Evolutionary conservation across 2,888 invertebrate genomes (phyloP), one percentile per base, ranked within the genome.

Genomic region (Trichopoda pennipes): DNA sequence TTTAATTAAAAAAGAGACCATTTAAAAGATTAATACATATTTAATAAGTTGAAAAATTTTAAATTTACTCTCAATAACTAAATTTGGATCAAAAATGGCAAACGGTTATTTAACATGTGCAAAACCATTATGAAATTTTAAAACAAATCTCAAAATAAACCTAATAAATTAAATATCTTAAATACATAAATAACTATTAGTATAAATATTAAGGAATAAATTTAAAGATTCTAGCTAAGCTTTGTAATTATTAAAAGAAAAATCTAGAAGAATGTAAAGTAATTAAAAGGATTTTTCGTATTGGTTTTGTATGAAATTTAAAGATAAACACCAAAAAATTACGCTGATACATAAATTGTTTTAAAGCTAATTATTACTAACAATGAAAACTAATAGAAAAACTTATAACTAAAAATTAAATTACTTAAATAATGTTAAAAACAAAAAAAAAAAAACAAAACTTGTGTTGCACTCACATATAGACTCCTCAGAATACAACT

Each of bases 381-480:
- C 23, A 73, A 69, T 35, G 2, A 32, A 21, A 16, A 28, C 12
- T 42, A 42, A 28, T 44, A 14, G 44, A n/a, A 17, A 17, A 55
- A 60, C 28, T 14, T 66, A 47, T 68, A 68, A 53, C 17, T 66
- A 66, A 64, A 9, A 49, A 38, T 28, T 56, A 74, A 53, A 21
- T 63, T 73, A 63, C 14, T 44, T 63, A 63, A 64, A 38, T 32
- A 21, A 49, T 38, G 51, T 61, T 21, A 51, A n/a, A 21, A 55
- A 44, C 53, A 69, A 63, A 21, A 55, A 44, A 61, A 53, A 63
- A 55, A 7, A 66, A 38, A 38, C 1, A 73, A 73, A 72, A 47
- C 10, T 49, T 74, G 60, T 70, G 23, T 58, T 58, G 72, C 66
- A 82, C 79, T 82, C 75, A 82, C 82, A 74, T 74, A 51, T 73